Evolutionary conservation across 37 sponge, comb jelly and placozoan genomes (phyloP).

Genomic region (Spongilla lacustris): DNA sequence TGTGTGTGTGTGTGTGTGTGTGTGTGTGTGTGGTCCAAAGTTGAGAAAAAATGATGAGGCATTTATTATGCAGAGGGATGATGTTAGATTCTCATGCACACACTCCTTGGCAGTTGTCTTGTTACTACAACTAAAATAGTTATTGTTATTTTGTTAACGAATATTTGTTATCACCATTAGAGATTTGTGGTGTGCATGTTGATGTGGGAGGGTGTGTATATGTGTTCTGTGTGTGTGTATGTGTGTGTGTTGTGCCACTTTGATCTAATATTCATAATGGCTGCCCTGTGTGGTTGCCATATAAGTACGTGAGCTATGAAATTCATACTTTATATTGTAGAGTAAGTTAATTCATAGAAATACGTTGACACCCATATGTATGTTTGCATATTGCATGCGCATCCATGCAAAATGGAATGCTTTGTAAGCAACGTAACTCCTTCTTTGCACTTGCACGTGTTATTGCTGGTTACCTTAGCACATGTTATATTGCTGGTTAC

Average conservation of each 20-base stretch:
- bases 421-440: not conserved
- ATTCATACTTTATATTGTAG: not conserved
- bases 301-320: not conserved
- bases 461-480: no score
- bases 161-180: no score
- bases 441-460: not conserved
- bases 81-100: no score
- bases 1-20: no score
- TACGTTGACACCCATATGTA: not conserved
- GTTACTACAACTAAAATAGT: no score
- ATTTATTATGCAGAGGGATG: no score
- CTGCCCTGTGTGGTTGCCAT: not conserved
- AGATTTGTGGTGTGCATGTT: no score
- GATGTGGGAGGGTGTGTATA: conserved; percentile 13
- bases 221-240: conserved; percentile 34
- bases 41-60: no score
- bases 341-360: not conserved
- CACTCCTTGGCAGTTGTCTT: no score
- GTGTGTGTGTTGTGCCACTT: not conserved
- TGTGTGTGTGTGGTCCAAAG: no score
- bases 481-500: no score
- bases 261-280: not conserved
- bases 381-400: not conserved
- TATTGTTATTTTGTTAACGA: no score
- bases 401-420: not conserved